phyloP scores from a whole-genome alignment of 2,888 invertebrate genomes.

The Heliconius sara region DNA sequence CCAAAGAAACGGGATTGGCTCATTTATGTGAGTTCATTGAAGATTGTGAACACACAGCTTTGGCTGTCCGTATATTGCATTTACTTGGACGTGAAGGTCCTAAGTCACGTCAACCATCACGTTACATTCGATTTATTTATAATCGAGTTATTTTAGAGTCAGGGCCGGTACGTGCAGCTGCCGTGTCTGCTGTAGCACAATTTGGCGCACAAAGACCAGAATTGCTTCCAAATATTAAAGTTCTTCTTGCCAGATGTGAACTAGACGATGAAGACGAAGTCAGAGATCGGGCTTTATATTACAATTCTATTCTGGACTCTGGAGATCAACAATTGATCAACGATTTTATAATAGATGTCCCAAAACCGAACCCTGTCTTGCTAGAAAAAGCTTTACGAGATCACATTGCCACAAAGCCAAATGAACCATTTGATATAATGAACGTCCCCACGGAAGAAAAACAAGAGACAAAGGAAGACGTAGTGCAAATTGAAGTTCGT shows the following conservation, averaged over 20 bases:
- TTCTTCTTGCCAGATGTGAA: conserved; percentile 92
- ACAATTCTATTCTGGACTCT: conserved; percentile 91
- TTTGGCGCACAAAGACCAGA: conserved; percentile 96
- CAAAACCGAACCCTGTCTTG: conserved; percentile 92
- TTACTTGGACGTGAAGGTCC: conserved; percentile 98
- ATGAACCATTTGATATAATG: conserved; percentile 92
- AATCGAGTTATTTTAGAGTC: conserved; percentile 97
- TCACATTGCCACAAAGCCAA: conserved; percentile 89
- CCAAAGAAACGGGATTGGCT: conserved; percentile 97
- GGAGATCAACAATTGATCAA: conserved; percentile 88
- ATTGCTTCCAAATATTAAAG: conserved; percentile 87
- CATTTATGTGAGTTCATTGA: conserved; percentile 99
- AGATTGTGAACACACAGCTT: conserved; percentile 98
- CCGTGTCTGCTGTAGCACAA: conserved; percentile 98
- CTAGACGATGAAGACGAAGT: conserved; percentile 99
- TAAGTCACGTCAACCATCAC: conserved; percentile 95
- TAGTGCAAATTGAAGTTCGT: conserved; percentile 89
- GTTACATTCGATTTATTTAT: conserved; percentile 93
- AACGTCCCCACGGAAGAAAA: conserved; percentile 93
- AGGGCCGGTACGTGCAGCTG: conserved; percentile 97
- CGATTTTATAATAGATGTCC: conserved; percentile 89
- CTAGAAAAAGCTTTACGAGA: conserved; percentile 94
- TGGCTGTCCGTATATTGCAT: conserved; percentile 98
- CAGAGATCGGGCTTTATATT: conserved; percentile 98
- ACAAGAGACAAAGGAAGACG: conserved; percentile 90